These are phyloP conservation scores for Yponomeuta sedellus DNA, from an alignment of 2,888 invertebrate genomes.

Conservation along the genomic window DNA sequence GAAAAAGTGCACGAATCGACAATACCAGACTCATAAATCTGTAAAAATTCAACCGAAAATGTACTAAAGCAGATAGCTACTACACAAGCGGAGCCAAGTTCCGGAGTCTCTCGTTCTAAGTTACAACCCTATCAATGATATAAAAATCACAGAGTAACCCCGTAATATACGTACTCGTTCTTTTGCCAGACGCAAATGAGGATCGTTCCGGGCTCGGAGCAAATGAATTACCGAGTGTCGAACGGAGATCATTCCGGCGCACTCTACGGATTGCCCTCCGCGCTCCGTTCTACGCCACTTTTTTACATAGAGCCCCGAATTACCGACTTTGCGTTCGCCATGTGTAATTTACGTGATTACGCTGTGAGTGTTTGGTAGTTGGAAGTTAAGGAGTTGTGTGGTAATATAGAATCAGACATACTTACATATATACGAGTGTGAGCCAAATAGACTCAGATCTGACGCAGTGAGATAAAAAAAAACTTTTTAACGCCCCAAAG, in stretches of 20 bases:
- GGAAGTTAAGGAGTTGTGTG: too few relatives aligned
- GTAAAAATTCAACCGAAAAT: too few relatives aligned
- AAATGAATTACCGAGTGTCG: conserved; percentile 65
- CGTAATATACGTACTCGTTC: not conserved
- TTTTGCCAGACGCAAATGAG: conserved; percentile 55
- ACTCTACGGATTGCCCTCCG: conserved; percentile 40
- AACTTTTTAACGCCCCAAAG: too few relatives aligned
- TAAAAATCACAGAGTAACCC: conserved; percentile 1
- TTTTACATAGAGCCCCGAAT: conserved; percentile 18
- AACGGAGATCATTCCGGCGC: conserved; percentile 52
- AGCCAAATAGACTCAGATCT: too few relatives aligned
- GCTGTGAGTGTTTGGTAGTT: not conserved
- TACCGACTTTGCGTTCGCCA: not conserved
- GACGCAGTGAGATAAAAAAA: too few relatives aligned
- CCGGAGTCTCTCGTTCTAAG: not conserved
- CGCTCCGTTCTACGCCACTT: conserved; percentile 38
- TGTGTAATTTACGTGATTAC: conserved; percentile 12
- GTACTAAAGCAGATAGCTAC: too few relatives aligned
- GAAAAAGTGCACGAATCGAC: too few relatives aligned
- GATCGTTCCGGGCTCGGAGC: conserved; percentile 45
- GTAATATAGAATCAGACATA: too few relatives aligned
- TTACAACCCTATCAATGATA: not conserved
- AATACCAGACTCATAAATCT: too few relatives aligned
- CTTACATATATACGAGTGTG: too few relatives aligned
- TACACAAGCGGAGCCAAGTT: too few relatives aligned